phyloP scores from a whole-genome alignment of 1,140 invertebrate genomes.

The Adoxophyes honmai region DNA sequence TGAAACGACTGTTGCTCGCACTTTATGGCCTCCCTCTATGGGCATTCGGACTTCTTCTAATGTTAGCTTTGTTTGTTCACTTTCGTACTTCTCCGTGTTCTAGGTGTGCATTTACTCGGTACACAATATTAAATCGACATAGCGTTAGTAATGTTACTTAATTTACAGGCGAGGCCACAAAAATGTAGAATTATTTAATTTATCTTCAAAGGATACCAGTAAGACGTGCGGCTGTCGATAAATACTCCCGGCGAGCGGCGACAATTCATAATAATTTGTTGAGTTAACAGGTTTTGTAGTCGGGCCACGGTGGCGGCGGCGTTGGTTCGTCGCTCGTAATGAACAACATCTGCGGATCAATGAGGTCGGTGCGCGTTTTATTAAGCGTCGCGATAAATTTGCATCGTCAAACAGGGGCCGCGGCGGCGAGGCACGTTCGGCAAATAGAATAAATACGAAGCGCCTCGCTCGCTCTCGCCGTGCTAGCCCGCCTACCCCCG shows the following conservation, averaged over 20 bases:
- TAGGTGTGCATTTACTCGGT: neutral
- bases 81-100: slow-evolving; percentile 22
- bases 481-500: slow-evolving; percentile 25
- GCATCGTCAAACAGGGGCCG: slow-evolving; percentile 66
- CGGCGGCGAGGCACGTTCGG: slow-evolving; percentile 63
- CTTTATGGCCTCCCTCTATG: slow-evolving; percentile 37
- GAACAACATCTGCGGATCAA: slow-evolving; percentile 66
- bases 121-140: too few species aligned
- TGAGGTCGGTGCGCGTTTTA: slow-evolving; percentile 62
- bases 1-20: slow-evolving; percentile 43
- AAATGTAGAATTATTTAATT: neutral
- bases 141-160: neutral
- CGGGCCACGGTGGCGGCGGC: slow-evolving; percentile 20
- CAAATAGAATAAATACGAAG: slow-evolving; percentile 73
- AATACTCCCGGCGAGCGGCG: slow-evolving; percentile 1
- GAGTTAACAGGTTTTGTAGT: slow-evolving; percentile 39
- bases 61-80: slow-evolving; percentile 33
- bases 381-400: slow-evolving; percentile 71
- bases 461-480: slow-evolving; percentile 32
- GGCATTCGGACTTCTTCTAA: slow-evolving; percentile 42
- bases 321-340: slow-evolving; percentile 46
- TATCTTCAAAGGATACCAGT: neutral
- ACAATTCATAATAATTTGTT: slow-evolving; percentile 47
- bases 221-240: neutral
- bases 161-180: neutral